Evolutionary conservation across 2,113 vertebrate genomes (phyloP).

Genomic region (Sinocyclocheilus maitianheensis): DNA sequence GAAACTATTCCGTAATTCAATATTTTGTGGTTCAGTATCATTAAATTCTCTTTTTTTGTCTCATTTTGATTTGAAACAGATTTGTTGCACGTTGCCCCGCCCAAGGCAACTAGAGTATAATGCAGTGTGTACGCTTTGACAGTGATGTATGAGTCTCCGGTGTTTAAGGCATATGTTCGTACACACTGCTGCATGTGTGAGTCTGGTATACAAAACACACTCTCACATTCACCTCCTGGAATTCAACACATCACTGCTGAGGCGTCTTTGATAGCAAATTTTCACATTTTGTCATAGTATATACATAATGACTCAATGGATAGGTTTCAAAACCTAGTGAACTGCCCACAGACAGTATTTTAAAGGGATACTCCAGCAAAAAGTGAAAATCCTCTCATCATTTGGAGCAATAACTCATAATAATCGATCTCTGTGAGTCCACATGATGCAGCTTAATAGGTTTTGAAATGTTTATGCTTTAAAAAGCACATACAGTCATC

Average conservation of each 20-base stretch:
- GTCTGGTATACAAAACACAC: conserved; percentile 34
- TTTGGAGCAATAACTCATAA: neutral
- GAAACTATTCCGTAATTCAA: neutral
- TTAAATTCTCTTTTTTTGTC: conserved; percentile 21
- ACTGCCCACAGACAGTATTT: neutral
- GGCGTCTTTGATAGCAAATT: neutral
- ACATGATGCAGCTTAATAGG: neutral
- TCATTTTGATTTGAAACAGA: conserved; percentile 41
- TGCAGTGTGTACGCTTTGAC: conserved; percentile 30
- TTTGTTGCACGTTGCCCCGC: conserved; percentile 5
- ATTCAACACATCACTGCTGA: conserved; percentile 29
- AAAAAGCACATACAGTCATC: neutral
- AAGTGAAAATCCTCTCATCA: neutral
- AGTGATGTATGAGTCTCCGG: conserved; percentile 46
- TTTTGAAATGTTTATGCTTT: neutral
- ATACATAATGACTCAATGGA: no score
- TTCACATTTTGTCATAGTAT: neutral
- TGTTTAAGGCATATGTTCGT: conserved; percentile 34
- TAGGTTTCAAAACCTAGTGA: neutral
- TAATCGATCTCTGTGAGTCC: neutral
- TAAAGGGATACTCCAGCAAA: neutral
- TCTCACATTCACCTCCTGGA: conserved; percentile 11
- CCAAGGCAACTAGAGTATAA: conserved; percentile 16
- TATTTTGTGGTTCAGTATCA: neutral
- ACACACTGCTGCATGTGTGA: conserved; percentile 36